Evolutionary conservation across 2,888 invertebrate species (phyloP), one percentile per base, ranked within the genome.

Genomic region (Tinea semifulvella): DNA sequence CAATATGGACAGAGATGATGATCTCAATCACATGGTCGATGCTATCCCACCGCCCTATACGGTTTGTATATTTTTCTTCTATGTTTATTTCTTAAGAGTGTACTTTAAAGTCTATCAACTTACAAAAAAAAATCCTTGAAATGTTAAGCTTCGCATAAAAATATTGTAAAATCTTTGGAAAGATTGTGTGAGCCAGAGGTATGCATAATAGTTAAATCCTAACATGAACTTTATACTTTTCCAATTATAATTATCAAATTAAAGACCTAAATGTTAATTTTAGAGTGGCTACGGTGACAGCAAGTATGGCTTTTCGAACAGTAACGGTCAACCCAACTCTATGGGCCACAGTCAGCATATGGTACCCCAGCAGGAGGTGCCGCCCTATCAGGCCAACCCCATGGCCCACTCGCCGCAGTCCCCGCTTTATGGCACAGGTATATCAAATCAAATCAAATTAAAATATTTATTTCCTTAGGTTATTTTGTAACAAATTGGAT

Each of bases 21-120:
- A 81, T 51, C 60, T 81, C 49, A 76, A 75, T 51, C 77, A 76
- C 48, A 79, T 85, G 81, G 73, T 86, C 54, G 85, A 87, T 42
- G 88, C 86, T 53, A 83, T 89, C 28, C 91, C 96, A 50, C 95
- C 95, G 48, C 94, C 94, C 53, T 95, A 96, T 68, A 90, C 92
- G 82, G 89, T 89, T 84, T 79, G 84, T 84, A 65, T 53, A 43
- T 26, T 38, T 16, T 17, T 16, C 14, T 10, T 18, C 2, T 13
- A 13, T 31, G n/a, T 36, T 36, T 36, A 36, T 36, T 36, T 18
- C 18, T 17, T 18, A 35, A n/a, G n/a, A n/a, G n/a, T n/a, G n/a
- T n/a, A n/a, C 25, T n/a, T n/a, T n/a, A n/a, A n/a, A n/a, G n/a
- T n/a, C n/a, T n/a, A n/a, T n/a, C n/a, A n/a, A n/a, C n/a, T n/a